Evolutionary conservation across 2,888 invertebrate genomes (phyloP).

Genomic region (Linnaemya vulpina): DNA sequence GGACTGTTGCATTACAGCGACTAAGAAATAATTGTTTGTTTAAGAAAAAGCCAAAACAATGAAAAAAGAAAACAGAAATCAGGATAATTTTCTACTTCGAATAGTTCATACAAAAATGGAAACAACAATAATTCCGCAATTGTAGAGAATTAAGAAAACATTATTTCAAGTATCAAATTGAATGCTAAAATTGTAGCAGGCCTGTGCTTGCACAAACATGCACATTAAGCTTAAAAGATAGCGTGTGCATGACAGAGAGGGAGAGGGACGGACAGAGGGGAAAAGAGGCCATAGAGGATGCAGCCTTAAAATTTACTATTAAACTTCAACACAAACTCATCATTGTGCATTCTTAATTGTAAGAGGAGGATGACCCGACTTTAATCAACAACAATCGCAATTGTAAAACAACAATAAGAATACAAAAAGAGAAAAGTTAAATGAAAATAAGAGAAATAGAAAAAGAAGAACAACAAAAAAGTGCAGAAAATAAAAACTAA

Average conservation of each 20-base stretch:
- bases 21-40: slow-evolving; percentile 9
- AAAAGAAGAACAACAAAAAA: slow-evolving; percentile 43
- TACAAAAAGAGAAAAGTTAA: slow-evolving; percentile 14
- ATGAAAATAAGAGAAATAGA: slow-evolving; percentile 3
- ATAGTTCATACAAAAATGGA: slow-evolving; percentile 67
- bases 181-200: slow-evolving; percentile 19
- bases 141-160: slow-evolving; percentile 41
- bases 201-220: neutral
- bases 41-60: neutral
- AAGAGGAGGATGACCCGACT: slow-evolving; percentile 60
- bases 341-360: slow-evolving; percentile 12
- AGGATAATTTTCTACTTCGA: slow-evolving; percentile 73
- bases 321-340: slow-evolving; percentile 43
- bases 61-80: slow-evolving; percentile 47
- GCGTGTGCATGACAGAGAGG: neutral
- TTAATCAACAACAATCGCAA: slow-evolving; percentile 47
- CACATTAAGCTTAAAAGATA: neutral
- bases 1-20: slow-evolving; percentile 36
- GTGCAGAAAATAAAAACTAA: slow-evolving; percentile 67
- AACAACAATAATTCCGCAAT: slow-evolving; percentile 55
- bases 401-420: slow-evolving; percentile 31
- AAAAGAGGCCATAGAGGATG: neutral
- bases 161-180: slow-evolving; percentile 30
- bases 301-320: slow-evolving; percentile 8
- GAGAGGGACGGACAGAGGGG: neutral